These are phyloP conservation scores for Vanacampus margaritifer DNA, from an alignment of 2,113 vertebrate genomes.

Conservation along the genomic window DNA sequence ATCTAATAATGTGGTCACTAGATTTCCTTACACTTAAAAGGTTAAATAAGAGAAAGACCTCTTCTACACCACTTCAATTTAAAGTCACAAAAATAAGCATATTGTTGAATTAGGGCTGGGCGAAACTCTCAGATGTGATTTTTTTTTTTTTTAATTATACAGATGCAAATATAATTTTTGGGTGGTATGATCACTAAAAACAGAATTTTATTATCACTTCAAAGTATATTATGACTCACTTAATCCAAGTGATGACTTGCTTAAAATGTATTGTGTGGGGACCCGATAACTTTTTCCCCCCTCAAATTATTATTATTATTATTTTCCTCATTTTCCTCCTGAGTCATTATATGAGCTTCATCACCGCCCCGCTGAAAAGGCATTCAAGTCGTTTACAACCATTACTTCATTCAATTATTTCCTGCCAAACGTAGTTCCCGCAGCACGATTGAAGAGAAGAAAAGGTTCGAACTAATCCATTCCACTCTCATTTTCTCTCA, in stretches of 20 bases:
- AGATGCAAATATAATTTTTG: background rate
- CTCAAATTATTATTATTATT: background rate
- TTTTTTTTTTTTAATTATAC: background rate
- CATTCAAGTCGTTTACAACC: conserved; percentile 45
- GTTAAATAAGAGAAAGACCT: background rate
- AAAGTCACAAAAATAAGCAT: background rate
- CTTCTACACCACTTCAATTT: background rate
- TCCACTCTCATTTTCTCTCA: conserved; percentile 36
- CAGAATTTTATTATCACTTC: no score
- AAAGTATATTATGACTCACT: no score
- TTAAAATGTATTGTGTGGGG: no score
- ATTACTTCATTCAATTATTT: conserved; percentile 38
- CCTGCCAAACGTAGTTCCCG: conserved; percentile 52
- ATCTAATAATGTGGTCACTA: background rate
- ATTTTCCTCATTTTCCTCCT: background rate
- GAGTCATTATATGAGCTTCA: conserved; percentile 4
- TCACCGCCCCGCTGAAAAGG: conserved; percentile 16
- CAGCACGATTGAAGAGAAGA: conserved; percentile 36
- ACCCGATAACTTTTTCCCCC: no score
- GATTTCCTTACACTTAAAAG: background rate
- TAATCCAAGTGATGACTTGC: no score
- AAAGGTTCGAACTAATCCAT: conserved; percentile 50
- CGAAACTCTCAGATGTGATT: background rate
- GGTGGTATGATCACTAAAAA: no score
- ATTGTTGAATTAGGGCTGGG: background rate